Evolutionary conservation across 1,140 invertebrate species (phyloP).

Genomic region (Drosophila parvula): DNA sequence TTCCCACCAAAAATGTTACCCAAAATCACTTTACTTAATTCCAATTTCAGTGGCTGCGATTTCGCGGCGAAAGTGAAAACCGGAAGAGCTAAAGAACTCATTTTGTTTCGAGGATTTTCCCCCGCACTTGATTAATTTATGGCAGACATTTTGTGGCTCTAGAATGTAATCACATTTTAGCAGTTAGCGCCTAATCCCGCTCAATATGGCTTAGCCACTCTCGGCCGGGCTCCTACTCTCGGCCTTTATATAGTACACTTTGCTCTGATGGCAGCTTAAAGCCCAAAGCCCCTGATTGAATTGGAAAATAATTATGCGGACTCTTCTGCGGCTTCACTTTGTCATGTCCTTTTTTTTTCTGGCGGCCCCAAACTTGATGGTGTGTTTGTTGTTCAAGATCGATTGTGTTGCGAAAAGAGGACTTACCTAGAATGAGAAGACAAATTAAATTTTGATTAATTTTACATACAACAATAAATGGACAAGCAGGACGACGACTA

Average conservation of each 20-base stretch:
- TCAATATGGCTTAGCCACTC: constrained; percentile 68
- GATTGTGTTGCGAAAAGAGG: constrained; percentile 13
- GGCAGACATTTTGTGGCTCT: constrained; percentile 54
- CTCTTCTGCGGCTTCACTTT: constrained; percentile 40
- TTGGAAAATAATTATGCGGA: constrained; percentile 76
- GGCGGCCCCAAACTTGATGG: neutral
- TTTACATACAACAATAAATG: constrained; percentile 45
- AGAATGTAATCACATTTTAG: constrained; percentile 64
- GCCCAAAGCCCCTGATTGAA: constrained; percentile 68
- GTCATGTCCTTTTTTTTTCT: constrained; percentile 9
- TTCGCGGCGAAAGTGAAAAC: constrained; percentile 12
- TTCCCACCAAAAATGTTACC: neutral
- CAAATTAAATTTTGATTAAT: constrained; percentile 78
- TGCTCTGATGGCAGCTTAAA: constrained; percentile 23
- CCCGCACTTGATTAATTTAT: constrained; percentile 75
- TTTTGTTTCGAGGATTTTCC: constrained; percentile 32
- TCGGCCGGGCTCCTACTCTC: constrained; percentile 22
- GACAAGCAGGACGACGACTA: constrained; percentile 12
- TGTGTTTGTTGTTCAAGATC: constrained; percentile 20
- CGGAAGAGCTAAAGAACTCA: constrained; percentile 13
- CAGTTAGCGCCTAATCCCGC: constrained; percentile 77
- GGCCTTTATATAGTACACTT: constrained; percentile 1
- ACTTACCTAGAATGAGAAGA: constrained; percentile 68
- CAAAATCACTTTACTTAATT: constrained; percentile 10
- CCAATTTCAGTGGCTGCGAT: constrained; percentile 2